Base-by-base conservation (phyloP, 1,140 invertebrate species). In the Pantala flavescens region DNA sequence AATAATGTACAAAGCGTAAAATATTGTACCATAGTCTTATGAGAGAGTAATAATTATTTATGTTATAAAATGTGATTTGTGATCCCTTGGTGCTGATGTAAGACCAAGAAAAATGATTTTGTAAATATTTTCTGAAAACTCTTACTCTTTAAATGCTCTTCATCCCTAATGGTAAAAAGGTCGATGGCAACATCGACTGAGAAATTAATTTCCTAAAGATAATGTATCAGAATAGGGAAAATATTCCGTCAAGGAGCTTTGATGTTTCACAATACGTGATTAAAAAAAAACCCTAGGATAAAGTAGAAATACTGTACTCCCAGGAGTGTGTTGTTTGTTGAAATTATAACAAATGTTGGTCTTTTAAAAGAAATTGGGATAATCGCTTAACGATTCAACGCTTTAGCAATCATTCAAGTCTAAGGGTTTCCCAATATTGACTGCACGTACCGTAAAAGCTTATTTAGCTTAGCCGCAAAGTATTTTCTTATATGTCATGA, bases 11-110 rank as follows among this genome's bases (percentile, higher is more conserved):
- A 63, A 63, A 63, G 49, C 49, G 12, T 63, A 7, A 21, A 63
- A 63, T 5, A 63, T 63, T 63, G 49, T 63, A 63, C 49, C 49
- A 63, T 63, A 63, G 49, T 63, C 14, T 19, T 63, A 63, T 14
- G 49, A 63, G 12, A 63, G 49, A 63, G 49, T 63, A 63, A 36
- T 36, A 36, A 63, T 63, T 63, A 63, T 63, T 63, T 63, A 63
- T 63, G 49, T 63, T 63, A 63, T 63, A 63, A 63, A 63, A 63
- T 63, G 49, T 63, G 49, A 63, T 63, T 63, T 63, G 49, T 63
- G 49, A 63, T 63, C n/a, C 49, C 49, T 63, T 63, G 49, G 49
- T 63, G 49, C 49, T 63, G 49, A 19, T 63, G 49, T 19, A 63
- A 63, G 49, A 63, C 49, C 49, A 63, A 63, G 49, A 63, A 3